These are phyloP conservation scores for Kryptolebias marmoratus DNA, from an alignment of 2,113 vertebrate species.

Conservation along the genomic window DNA sequence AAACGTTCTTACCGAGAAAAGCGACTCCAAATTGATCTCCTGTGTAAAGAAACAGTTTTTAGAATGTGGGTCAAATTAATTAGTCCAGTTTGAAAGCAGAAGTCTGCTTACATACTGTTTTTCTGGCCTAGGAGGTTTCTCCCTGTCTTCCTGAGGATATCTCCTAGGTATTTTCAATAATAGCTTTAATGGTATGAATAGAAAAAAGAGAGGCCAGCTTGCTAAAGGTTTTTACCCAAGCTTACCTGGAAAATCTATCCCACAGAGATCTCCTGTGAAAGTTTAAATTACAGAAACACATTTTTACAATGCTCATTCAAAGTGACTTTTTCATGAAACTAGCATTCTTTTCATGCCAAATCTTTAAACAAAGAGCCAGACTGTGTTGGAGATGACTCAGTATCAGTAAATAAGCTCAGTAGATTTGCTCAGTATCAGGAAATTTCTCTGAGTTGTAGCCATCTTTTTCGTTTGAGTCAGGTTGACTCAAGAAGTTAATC, in stretches of 20 bases:
- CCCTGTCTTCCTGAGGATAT: neutral
- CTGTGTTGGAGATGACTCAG: too few relatives aligned
- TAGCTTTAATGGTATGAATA: too few relatives aligned
- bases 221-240: neutral
- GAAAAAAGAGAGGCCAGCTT: neutral
- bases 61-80: neutral
- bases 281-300: neutral
- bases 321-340: too few relatives aligned
- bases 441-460: too few relatives aligned
- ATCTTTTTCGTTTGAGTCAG: too few relatives aligned
- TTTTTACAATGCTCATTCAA: too few relatives aligned
- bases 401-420: too few relatives aligned
- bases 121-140: slow-evolving; percentile 39
- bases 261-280: slow-evolving; percentile 48
- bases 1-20: slow-evolving; percentile 19
- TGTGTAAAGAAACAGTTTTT: neutral
- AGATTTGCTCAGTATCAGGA: too few relatives aligned
- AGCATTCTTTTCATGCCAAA: too few relatives aligned
- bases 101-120: slow-evolving; percentile 33
- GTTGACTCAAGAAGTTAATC: too few relatives aligned
- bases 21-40: slow-evolving; percentile 47
- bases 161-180: slow-evolving; percentile 19
- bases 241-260: slow-evolving; percentile 53
- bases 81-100: neutral
- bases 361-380: too few relatives aligned